phyloP scores from a whole-genome alignment of 2,888 invertebrate species.

The Amphimallon solstitiale region DNA sequence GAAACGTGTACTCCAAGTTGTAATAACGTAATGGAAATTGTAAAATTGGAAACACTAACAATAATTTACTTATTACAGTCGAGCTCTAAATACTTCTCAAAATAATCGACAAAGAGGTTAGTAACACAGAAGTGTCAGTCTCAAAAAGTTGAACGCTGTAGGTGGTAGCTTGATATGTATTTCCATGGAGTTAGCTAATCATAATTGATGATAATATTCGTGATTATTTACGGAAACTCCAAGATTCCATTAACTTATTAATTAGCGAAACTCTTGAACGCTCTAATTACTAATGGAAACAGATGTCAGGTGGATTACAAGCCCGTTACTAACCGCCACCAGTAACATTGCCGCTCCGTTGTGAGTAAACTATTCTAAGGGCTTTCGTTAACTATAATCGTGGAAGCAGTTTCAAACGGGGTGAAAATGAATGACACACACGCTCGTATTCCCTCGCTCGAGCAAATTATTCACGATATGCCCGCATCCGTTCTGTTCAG shows the following conservation, averaged over 20 bases:
- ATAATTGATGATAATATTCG: slow-evolving; percentile 22
- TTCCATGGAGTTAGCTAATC: neutral
- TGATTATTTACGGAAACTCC: slow-evolving; percentile 22
- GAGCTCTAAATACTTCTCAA: no score
- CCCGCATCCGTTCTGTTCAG: slow-evolving; percentile 2
- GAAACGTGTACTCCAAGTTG: no score
- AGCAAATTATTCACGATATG: slow-evolving; percentile 14
- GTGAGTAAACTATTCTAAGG: neutral
- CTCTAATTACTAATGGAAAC: slow-evolving; percentile 25
- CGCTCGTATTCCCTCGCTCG: slow-evolving; percentile 7
- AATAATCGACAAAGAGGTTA: no score
- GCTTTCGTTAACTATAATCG: slow-evolving; percentile 1
- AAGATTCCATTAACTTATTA: slow-evolving; percentile 26
- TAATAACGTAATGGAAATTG: no score
- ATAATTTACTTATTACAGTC: no score
- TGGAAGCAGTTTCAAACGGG: slow-evolving; percentile 22
- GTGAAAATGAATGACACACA: slow-evolving; percentile 22
- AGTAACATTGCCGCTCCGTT: neutral
- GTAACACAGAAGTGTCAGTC: no score
- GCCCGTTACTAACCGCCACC: neutral
- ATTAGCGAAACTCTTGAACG: slow-evolving; percentile 26
- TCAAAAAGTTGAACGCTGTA: no score
- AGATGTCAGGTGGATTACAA: slow-evolving; percentile 30
- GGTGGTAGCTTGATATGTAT: no score
- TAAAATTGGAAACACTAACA: no score